These are phyloP conservation scores for Reticulitermes speratus DNA, from an alignment of 1,140 invertebrate species.

Conservation along the genomic window DNA sequence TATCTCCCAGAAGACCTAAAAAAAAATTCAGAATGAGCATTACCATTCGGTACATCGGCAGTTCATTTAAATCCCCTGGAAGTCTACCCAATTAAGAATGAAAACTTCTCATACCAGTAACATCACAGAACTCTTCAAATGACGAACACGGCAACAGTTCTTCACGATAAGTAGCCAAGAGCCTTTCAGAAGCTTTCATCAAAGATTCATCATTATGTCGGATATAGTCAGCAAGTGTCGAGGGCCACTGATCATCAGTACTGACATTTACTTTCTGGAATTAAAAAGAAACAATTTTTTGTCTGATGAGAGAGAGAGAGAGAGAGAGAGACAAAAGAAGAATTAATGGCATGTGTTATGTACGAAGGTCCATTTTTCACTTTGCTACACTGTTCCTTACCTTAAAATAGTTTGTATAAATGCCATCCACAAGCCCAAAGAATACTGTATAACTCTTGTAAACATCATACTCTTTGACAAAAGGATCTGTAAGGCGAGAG, in stretches of 20 bases:
- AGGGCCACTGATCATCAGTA: slow-evolving; percentile 79
- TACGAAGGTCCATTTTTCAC: slow-evolving; percentile 23
- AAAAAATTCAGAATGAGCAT: slow-evolving; percentile 31
- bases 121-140: slow-evolving; percentile 89
- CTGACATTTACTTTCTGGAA: slow-evolving; percentile 66
- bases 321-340: no score
- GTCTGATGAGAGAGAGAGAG: no score
- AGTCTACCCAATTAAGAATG: neutral
- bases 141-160: slow-evolving; percentile 87
- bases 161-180: slow-evolving; percentile 79
- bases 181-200: slow-evolving; percentile 81
- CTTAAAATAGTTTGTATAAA: slow-evolving; percentile 76
- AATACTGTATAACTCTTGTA: slow-evolving; percentile 87
- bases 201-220: slow-evolving; percentile 89
- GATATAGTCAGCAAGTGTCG: slow-evolving; percentile 87
- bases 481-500: slow-evolving; percentile 47
- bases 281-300: neutral
- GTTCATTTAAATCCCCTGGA: neutral
- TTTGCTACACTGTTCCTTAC: slow-evolving; percentile 46
- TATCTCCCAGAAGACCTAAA: slow-evolving; percentile 64
- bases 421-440: slow-evolving; percentile 74
- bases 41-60: neutral
- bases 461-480: slow-evolving; percentile 64
- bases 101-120: slow-evolving; percentile 60
- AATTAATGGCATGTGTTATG: slow-evolving; percentile 13